Evolutionary conservation across 2,888 invertebrate genomes (phyloP), one percentile per base, ranked within the genome.

Genomic region (Ophion costatus): DNA sequence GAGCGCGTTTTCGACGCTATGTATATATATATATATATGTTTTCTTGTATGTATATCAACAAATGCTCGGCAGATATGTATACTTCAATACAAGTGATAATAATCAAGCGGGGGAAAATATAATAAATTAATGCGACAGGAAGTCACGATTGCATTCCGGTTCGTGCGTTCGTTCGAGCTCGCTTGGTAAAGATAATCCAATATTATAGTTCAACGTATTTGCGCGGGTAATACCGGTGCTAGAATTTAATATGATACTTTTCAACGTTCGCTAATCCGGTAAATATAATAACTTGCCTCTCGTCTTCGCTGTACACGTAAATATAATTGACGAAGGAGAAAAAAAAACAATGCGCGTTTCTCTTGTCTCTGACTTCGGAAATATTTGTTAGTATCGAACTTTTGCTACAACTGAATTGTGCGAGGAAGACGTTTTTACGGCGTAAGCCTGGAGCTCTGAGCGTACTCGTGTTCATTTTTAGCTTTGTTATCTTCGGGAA

Each of bases 1-100:
- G 20, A 71, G 63, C 69, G 73, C 67, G 66, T 69, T 63, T 20
- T 74, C 10, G 17, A 51, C 84, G 63, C 83, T 69, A 70, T 69
- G 33, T 75, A 75, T 51, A 75, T 75, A 51, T 45, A 74, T 61
- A 63, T 63, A 29, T 75, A 75, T 42, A 17, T 51, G 17, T 51
- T 73, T 33, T 59, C 20, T 14, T 24, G 24, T 4, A 51, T 51
- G 51, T 51, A 67, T 75, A 75, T 83, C 70, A 82, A 85, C 82
- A 79, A 85, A 85, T 85, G 66, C 82, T 79, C 82, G 79, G 79
- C 51, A 71, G 84, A 85, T 85, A 85, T 85, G 84, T 85, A 51
- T 71, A 78, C 76, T 82, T 85, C 79, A 76, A 66, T 82, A 61
- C 82, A 85, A 67, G 70, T 51, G 71, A 82, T 85, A 78, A 82